Base-by-base conservation (phyloP, 2,888 invertebrate species). In the Nephrotoma appendiculata region DNA sequence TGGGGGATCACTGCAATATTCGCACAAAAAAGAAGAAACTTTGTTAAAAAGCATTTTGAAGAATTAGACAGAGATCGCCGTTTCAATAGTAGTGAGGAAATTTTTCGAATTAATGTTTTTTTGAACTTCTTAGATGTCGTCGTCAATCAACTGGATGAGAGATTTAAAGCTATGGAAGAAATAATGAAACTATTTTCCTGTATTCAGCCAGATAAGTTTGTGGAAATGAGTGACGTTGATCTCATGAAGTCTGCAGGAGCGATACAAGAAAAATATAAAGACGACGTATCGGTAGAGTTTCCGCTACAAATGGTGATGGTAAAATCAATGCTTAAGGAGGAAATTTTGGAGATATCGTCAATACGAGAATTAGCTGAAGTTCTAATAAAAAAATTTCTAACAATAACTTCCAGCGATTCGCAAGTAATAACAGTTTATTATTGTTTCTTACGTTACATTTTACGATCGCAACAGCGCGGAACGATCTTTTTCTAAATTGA, bases 401-500 rank as follows among this genome's bases (percentile, higher is more conserved):
- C 85, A 15, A 42, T 31, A 52, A 42, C 48, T 44, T 44, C 83
- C n/a, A 86, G 86, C 19, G 43, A 86, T 86, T 41, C 87, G 83
- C 83, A 87, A 44, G 84, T 87, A 19, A 48, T 86, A 43, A 86
- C 87, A 52, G 83, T 44, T 86, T 71, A 31, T 42, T 86, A 15
- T 71, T 87, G 48, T 87, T 87, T 71, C 84, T 85, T 12, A 86
- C 12, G 19, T 12, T 87, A 84, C 87, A 86, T 86, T 41, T 87
- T 83, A 87, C 86, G 11, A 52, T 86, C 31, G 86, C 86, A 86
- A 44, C 19, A 19, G 19, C 19, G 19, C 19, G 19, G 19, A 19
- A 19, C 19, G 19, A 19, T 19, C 19, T 19, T 19, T 19, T 19
- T 19, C 19, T 19, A 19, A 19, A 44, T 44, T 44, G 6, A 44